Conservation (phyloP, 2,797 vertebrate species). For the Gila robusta region DNA sequence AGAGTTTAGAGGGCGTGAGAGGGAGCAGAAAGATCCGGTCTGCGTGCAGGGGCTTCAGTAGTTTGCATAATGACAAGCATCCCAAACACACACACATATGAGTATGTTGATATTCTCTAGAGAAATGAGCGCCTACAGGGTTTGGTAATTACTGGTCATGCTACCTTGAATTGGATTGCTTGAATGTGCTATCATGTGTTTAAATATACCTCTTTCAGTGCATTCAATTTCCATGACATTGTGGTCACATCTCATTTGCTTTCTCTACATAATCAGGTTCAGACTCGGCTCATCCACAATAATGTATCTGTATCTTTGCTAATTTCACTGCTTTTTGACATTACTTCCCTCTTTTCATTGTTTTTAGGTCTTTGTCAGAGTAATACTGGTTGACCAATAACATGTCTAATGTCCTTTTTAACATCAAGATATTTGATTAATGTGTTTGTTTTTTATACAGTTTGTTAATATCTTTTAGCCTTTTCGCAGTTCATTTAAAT, state of each 20-base stretch:
- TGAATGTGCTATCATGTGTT: conserved; percentile 36
- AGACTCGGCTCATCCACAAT: background rate
- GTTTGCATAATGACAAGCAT: conserved; percentile 31
- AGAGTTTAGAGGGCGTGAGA: conserved; percentile 68
- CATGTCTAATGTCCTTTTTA: background rate
- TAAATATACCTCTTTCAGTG: conserved; percentile 18
- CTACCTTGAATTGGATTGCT: conserved; percentile 43
- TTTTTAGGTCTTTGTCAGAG: background rate
- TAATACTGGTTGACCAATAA: background rate
- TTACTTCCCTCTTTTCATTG: background rate
- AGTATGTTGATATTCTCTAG: conserved; percentile 13
- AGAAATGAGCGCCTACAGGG: conserved; percentile 21
- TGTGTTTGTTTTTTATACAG: background rate
- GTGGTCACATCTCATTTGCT: conserved; percentile 33
- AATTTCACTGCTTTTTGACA: background rate
- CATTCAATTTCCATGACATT: conserved; percentile 23
- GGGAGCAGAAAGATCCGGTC: conserved; percentile 72
- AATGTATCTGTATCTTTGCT: background rate
- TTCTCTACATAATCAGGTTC: background rate
- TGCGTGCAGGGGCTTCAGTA: conserved; percentile 40
- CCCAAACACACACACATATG: background rate
- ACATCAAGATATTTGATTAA: background rate
- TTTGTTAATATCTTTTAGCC: background rate
- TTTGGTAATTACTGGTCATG: conserved; percentile 35
- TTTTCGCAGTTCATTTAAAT: background rate